Evolutionary conservation across 2,113 vertebrate species (phyloP).

Genomic region (Phalacrocorax brasilianus): DNA sequence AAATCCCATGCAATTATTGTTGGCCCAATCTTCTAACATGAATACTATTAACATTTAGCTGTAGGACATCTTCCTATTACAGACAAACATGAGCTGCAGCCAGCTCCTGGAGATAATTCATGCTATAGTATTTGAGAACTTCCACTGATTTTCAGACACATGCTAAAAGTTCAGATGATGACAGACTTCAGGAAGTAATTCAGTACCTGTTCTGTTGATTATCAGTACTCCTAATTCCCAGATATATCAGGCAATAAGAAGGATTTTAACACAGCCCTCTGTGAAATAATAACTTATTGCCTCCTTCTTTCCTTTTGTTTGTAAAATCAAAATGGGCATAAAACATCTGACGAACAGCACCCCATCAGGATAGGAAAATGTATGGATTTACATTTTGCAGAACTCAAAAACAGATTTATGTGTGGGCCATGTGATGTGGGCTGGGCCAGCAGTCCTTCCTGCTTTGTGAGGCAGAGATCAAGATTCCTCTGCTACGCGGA

Average conservation of each 20-base stretch:
- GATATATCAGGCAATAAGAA: background rate
- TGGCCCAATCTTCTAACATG: background rate
- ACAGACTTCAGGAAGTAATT: background rate
- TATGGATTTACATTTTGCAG: background rate
- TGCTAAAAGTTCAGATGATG: background rate
- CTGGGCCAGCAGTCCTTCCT: constrained; percentile 30
- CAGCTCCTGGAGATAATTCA: background rate
- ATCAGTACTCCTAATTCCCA: background rate
- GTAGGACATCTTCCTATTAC: background rate
- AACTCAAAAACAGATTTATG: constrained; percentile 18
- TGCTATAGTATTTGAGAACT: background rate
- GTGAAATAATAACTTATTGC: background rate
- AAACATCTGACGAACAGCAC: background rate
- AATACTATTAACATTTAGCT: background rate
- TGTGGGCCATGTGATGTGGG: constrained; percentile 2
- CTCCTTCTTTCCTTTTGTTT: background rate
- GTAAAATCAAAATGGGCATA: background rate
- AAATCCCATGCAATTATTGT: background rate
- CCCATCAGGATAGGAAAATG: background rate
- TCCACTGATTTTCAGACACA: background rate
- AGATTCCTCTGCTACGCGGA: background rate
- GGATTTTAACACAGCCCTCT: background rate
- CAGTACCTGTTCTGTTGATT: background rate
- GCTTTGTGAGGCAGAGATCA: constrained; percentile 18
- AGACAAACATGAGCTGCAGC: background rate